These are phyloP conservation scores for Peromyscus attwateri DNA, from an alignment of 2,797 vertebrate species.

Conservation along the genomic window DNA sequence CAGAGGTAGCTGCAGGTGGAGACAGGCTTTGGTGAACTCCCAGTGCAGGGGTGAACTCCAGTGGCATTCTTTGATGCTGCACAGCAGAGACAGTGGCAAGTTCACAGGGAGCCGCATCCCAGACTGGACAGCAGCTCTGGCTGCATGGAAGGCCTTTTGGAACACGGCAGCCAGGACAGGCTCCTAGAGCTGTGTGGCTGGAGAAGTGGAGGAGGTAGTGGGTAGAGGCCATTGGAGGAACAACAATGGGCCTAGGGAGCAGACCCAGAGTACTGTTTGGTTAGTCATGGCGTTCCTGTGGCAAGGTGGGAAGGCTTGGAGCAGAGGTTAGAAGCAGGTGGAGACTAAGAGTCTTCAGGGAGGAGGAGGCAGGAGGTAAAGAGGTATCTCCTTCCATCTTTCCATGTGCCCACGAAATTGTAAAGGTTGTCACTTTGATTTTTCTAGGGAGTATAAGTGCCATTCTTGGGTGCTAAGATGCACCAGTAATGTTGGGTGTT, in stretches of 20 bases:
- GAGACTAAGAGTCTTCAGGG: not conserved
- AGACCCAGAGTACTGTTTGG: not conserved
- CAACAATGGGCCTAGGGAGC: not conserved
- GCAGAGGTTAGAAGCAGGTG: not conserved
- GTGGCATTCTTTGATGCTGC: not conserved
- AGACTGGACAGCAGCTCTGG: not conserved
- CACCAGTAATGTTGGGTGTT: not conserved
- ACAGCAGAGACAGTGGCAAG: not conserved
- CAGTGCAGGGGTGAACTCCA: not conserved
- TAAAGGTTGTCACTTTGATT: not conserved
- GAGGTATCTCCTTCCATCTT: not conserved
- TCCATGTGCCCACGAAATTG: not conserved
- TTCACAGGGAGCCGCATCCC: not conserved
- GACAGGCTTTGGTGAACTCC: not conserved
- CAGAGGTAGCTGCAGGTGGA: not conserved
- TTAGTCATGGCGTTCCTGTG: not conserved
- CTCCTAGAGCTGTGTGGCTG: not conserved
- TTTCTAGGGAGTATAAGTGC: not conserved
- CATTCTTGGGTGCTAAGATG: not conserved
- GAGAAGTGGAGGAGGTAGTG: not conserved
- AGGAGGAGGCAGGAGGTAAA: not conserved
- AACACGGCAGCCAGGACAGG: not conserved
- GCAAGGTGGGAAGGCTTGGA: not conserved
- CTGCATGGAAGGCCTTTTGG: not conserved
- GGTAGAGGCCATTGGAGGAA: not conserved